phyloP scores from a whole-genome alignment of 2,797 vertebrate species.

The Poecilia gillii region DNA sequence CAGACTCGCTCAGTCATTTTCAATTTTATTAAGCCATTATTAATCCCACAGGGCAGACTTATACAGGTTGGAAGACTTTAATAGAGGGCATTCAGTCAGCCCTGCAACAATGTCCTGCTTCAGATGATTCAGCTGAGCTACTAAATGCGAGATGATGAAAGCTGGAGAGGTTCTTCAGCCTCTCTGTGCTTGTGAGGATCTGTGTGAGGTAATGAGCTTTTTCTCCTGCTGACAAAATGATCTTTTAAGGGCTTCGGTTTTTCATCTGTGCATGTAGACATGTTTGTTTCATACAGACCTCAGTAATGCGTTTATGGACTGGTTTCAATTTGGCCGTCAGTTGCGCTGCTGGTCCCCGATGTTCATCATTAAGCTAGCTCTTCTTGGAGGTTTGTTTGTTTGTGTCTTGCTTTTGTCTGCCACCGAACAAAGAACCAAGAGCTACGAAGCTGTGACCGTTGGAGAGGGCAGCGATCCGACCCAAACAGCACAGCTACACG shows the following conservation, averaged over 20 bases:
- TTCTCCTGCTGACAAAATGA: background rate
- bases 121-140: conserved; percentile 33
- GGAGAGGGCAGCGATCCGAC: conserved; percentile 32
- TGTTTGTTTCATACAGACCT: conserved; percentile 9
- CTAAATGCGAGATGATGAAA: conserved; percentile 51
- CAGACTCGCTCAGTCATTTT: conserved; percentile 45
- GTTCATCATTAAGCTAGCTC: conserved; percentile 35
- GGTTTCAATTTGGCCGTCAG: conserved; percentile 42
- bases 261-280: conserved; percentile 11
- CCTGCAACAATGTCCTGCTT: conserved; percentile 44
- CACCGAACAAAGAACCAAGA: conserved; percentile 50
- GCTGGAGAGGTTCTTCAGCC: conserved; percentile 13
- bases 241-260: conserved; percentile 6
- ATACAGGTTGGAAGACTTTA: conserved; percentile 58
- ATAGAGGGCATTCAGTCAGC: conserved; percentile 54
- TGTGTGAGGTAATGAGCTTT: background rate
- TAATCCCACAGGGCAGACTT: conserved; percentile 59
- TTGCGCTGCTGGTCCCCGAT: conserved; percentile 33
- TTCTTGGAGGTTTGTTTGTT: conserved; percentile 30
- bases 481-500: conserved; percentile 20
- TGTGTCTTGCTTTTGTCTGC: conserved; percentile 7
- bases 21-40: conserved; percentile 75
- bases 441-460: conserved; percentile 50
- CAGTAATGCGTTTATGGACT: conserved; percentile 33
- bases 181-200: conserved; percentile 5